Evolutionary conservation across 1,140 invertebrate species (phyloP), one percentile per base, ranked within the genome.

Genomic region (Plectrocnemia conspersa): DNA sequence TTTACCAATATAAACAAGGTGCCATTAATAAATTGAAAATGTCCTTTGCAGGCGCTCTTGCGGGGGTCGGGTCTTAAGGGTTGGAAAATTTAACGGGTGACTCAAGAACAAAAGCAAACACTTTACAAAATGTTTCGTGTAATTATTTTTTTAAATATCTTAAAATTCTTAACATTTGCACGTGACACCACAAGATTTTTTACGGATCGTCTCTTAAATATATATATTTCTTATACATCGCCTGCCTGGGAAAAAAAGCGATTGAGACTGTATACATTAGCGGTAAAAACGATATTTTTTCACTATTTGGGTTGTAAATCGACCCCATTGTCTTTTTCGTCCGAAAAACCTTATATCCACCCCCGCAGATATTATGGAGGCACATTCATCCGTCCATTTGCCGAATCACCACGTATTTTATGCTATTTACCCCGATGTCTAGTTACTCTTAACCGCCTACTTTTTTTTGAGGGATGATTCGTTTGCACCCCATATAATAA

Each of bases 371-470:
- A 18, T 13, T 35, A 24, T 36, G 27, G 16, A 32, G 56, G 38
- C 41, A 52, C 27, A 36, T 36, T 61, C 59, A 61, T 61, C 59
- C 59, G 41, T 58, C 55, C 52, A 54, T 58, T 58, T 54, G 55
- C 41, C 47, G 48, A 61, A 61, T 58, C 50, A 44, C 59, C 55
- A 61, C 59, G 59, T 61, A 58, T 61, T 58, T 56, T 50, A 58
- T 52, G 33, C 23, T 58, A 54, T 61, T 61, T 58, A 58, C 55
- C 33, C 49, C 33, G 23, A 48, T 41, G 38, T 45, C 41, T 58
- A 53, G 54, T 56, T 48, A 41, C 45, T 38, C 15, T 11, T 35
- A 36, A 48, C 27, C n/a, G 29, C 32, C 24, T 15, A 21, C 25
- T 23, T 2, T 40, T 40, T 40, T 40, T 19, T 19, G 36, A 40